These are phyloP conservation scores for Aproaerema taeniolella DNA, from an alignment of 2,888 invertebrate species.

Conservation along the genomic window DNA sequence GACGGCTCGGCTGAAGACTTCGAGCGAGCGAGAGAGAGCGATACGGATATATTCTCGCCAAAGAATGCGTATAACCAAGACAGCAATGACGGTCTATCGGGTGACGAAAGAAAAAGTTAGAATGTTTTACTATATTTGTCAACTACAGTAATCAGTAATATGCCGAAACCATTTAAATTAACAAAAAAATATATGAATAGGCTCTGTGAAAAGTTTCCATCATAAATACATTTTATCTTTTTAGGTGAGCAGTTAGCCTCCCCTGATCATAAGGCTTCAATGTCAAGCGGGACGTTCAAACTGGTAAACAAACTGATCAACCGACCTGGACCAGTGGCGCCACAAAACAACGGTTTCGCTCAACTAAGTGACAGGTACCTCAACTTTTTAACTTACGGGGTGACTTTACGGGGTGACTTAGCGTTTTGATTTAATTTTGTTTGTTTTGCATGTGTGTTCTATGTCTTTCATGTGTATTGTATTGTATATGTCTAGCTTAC, in stretches of 20 bases:
- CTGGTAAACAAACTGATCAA: conserved; percentile 61
- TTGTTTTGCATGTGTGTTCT: too few species aligned
- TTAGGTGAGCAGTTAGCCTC: conserved; percentile 55
- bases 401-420: too few species aligned
- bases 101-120: conserved; percentile 63
- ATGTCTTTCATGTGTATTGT: too few species aligned
- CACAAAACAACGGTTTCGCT: conserved; percentile 31
- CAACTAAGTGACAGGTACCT: conserved; percentile 46
- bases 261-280: conserved; percentile 52
- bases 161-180: too few species aligned
- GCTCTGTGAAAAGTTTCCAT: too few species aligned
- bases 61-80: conserved; percentile 59
- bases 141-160: not conserved
- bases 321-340: conserved; percentile 36
- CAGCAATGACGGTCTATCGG: conserved; percentile 66
- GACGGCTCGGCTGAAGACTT: conserved; percentile 51
- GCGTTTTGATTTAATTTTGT: too few species aligned
- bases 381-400: too few species aligned
- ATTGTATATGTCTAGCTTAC: too few species aligned
- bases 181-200: too few species aligned
- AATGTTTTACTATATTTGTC: conserved; percentile 8
- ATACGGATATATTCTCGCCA: conserved; percentile 58
- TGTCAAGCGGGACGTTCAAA: conserved; percentile 36
- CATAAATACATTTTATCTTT: too few species aligned
- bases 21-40: conserved; percentile 43